These are phyloP conservation scores for Dynastes hyllus DNA, from an alignment of 2,888 invertebrate genomes.

Conservation along the genomic window DNA sequence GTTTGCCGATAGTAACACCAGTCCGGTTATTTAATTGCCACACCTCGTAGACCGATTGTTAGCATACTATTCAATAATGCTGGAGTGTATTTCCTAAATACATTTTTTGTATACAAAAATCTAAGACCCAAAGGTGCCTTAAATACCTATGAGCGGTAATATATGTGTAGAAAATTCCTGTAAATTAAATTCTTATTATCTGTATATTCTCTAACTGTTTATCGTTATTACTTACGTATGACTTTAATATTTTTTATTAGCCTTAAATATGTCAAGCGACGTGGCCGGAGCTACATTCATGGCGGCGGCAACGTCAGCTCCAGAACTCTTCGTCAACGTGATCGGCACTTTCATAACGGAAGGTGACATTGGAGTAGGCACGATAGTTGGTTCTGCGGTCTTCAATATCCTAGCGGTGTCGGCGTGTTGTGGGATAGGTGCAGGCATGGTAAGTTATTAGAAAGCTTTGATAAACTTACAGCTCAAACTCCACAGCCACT, in stretches of 20 bases:
- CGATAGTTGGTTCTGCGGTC: slow-evolving; percentile 86
- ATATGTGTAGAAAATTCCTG: too few relatives aligned
- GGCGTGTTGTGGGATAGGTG: slow-evolving; percentile 82
- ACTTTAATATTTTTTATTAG: slow-evolving; percentile 68
- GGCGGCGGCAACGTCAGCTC: slow-evolving; percentile 92
- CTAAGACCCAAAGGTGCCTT: too few relatives aligned
- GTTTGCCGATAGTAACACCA: too few relatives aligned
- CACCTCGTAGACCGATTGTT: too few relatives aligned
- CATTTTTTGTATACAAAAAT: too few relatives aligned
- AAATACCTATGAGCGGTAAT: too few relatives aligned
- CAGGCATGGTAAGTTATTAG: slow-evolving; percentile 73
- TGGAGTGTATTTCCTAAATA: too few relatives aligned
- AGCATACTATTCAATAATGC: too few relatives aligned
- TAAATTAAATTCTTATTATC: too few relatives aligned
- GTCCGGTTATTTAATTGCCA: too few relatives aligned
- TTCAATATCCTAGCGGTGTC: slow-evolving; percentile 87
- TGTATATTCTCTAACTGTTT: not conserved
- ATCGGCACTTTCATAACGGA: slow-evolving; percentile 88
- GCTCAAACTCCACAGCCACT: not conserved
- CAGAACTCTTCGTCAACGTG: slow-evolving; percentile 90
- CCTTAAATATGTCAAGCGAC: slow-evolving; percentile 81
- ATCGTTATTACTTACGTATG: too few relatives aligned
- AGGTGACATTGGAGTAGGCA: slow-evolving; percentile 86
- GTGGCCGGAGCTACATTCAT: slow-evolving; percentile 94
- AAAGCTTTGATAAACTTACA: not conserved